Evolutionary conservation across 92 coral and sea anemone genomes (phyloP), one percentile per base, ranked within the genome.

Genomic region (Diadumene lineata): DNA sequence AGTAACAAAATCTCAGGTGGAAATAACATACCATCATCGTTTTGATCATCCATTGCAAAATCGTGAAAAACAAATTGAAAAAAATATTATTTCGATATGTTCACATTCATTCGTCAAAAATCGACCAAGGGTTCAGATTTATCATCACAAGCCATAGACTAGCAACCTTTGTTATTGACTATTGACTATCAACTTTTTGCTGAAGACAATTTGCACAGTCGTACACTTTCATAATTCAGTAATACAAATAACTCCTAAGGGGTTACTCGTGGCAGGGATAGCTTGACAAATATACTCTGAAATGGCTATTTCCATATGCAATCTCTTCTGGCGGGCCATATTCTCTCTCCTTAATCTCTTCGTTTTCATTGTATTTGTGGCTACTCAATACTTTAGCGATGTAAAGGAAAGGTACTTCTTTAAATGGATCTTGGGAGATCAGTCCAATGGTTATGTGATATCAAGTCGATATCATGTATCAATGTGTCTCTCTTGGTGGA

Each of bases 341-440:
- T 15, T 78, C 46, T 69, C 69, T 8, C 53, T 78, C 15, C 32
- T 78, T 19, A 78, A 68, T 64, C 6, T 78, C 60, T 18, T 58
- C 9, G 43, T 56, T 1, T 67, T 78, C 43, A 75, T 56, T 13
- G 29, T 78, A 18, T 68, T 78, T 46, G 66, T 56, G 7, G 30
- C 43, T 18, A 43, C 62, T 1, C 33, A 43, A 18, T 68, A 22
- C 43, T 78, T 67, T 50, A 33, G 23, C 2, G 64, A 77, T 2
- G 66, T 25, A 65, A 43, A 65, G 21, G 31, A 53, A 10, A 67
- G 56, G 27, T 78, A 15, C 53, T 67, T 78, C 66, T 78, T 78
- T 38, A 51, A 78, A 21, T 78, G 60, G 64, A 46, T 78, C 25
- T 53, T 78, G 2, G 75, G 72, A 9, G 68, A 78, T 48, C 34